phyloP scores from a whole-genome alignment of 2,113 vertebrate genomes.

The rabbit (Oryctolagus cuniculus) region DNA sequence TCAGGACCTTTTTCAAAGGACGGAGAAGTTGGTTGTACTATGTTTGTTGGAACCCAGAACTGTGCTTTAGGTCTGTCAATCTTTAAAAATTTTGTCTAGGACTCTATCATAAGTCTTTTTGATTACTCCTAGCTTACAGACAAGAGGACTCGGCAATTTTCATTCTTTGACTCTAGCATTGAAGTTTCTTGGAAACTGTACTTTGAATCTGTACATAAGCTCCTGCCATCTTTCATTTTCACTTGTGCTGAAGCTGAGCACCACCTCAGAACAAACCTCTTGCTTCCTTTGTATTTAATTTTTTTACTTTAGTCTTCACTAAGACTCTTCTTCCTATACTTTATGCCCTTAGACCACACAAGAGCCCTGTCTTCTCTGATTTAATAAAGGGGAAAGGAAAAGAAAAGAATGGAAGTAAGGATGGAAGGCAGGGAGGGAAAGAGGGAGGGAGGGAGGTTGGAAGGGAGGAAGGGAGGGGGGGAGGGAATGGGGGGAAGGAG shows the following conservation, averaged over 20 bases:
- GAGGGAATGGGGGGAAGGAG: no score
- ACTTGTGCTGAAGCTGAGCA: background rate
- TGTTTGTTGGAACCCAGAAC: background rate
- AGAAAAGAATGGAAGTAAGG: background rate
- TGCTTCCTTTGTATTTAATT: background rate
- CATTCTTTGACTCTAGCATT: background rate
- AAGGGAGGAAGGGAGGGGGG: no score
- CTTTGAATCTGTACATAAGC: background rate
- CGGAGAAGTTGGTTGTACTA: background rate
- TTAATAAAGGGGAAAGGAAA: background rate
- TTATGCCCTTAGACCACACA: background rate
- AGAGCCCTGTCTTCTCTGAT: background rate
- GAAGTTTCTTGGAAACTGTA: background rate
- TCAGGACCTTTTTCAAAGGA: background rate
- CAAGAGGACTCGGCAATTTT: background rate
- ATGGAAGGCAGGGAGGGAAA: background rate
- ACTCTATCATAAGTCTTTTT: background rate
- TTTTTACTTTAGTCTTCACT: background rate
- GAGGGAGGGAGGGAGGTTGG: accelerated
- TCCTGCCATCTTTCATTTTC: background rate
- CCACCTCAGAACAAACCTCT: background rate
- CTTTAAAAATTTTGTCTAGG: background rate
- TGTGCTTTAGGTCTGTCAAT: background rate
- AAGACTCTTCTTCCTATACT: background rate
- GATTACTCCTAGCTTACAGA: background rate